A percentile compares a stretch with the other conserved stretches of the same genome.
Evolutionary conservation across 2,797 vertebrate species (phyloP).

Genomic region (Emys orbicularis): DNA sequence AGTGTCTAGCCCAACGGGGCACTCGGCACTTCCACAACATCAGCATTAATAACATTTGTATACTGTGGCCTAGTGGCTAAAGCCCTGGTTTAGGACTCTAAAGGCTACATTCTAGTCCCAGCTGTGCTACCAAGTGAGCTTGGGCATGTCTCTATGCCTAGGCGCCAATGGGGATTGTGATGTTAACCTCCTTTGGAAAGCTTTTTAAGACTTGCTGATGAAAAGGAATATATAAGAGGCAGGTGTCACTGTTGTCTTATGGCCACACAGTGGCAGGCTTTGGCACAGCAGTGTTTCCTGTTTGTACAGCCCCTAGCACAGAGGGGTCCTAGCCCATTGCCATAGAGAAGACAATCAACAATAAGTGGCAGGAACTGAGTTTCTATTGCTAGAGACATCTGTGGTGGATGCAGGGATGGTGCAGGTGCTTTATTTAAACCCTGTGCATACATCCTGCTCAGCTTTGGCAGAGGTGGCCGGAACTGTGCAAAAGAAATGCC

Average conservation of each 20-base stretch:
- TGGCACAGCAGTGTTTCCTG: not conserved
- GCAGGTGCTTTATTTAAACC: not conserved
- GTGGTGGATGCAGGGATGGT: not conserved
- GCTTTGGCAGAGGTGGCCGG: not conserved
- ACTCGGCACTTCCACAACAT: not conserved
- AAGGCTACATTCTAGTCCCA: not conserved
- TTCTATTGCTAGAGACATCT: not conserved
- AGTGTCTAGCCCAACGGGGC: not conserved
- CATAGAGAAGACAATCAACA: not conserved
- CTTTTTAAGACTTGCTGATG: not conserved
- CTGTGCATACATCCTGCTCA: not conserved
- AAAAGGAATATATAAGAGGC: not conserved
- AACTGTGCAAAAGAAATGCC: not conserved
- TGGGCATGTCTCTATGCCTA: not conserved
- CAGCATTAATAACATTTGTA: not conserved
- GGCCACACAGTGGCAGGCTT: not conserved
- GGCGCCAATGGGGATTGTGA: not conserved
- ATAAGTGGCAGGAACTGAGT: not conserved
- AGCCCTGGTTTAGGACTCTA: not conserved
- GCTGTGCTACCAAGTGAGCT: not conserved
- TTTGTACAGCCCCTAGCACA: not conserved
- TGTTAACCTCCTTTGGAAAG: not conserved
- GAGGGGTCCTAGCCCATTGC: not conserved
- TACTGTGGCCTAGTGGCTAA: not conserved
- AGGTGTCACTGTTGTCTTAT: not conserved